A percentile compares a stretch with the other conserved stretches of the same genome.
Conservation (phyloP, 30 jellyfish, hydroid and myxozoan species). For the Pseudorhiza aurosa region DNA sequence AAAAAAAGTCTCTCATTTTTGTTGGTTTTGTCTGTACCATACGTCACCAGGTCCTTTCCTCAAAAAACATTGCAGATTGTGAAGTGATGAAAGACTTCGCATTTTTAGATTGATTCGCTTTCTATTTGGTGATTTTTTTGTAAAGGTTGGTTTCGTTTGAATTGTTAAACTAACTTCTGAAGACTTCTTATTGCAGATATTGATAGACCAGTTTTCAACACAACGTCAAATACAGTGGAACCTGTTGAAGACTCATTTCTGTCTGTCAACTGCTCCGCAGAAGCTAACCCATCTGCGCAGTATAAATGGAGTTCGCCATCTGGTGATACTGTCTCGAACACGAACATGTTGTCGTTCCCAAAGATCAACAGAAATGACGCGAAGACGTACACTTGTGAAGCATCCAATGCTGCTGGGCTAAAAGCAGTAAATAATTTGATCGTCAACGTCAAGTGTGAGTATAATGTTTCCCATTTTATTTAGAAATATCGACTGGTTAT, state of each 20-base stretch:
- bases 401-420: slow-evolving; percentile 27
- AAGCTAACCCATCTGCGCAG: neutral
- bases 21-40: neutral
- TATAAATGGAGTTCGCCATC: slow-evolving; percentile 1
- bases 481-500: no score
- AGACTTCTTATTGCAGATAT: slow-evolving; percentile 2
- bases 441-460: slow-evolving; percentile 10
- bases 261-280: neutral
- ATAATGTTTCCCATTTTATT: neutral
- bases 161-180: no score
- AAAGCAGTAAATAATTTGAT: neutral
- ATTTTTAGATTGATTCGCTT: no score
- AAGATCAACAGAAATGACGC: slow-evolving; percentile 8
- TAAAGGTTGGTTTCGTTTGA: no score
- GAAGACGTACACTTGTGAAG: slow-evolving; percentile 24
- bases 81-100: no score
- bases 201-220: neutral
- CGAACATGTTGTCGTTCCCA: neutral
- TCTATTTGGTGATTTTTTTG: no score
- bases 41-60: neutral
- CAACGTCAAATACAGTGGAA: neutral
- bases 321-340: slow-evolving; percentile 2
- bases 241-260: neutral
- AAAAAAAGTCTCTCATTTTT: neutral
- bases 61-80: no score